phyloP scores from a whole-genome alignment of 2,113 vertebrate genomes.

The Chloropsis cyanopogon region DNA sequence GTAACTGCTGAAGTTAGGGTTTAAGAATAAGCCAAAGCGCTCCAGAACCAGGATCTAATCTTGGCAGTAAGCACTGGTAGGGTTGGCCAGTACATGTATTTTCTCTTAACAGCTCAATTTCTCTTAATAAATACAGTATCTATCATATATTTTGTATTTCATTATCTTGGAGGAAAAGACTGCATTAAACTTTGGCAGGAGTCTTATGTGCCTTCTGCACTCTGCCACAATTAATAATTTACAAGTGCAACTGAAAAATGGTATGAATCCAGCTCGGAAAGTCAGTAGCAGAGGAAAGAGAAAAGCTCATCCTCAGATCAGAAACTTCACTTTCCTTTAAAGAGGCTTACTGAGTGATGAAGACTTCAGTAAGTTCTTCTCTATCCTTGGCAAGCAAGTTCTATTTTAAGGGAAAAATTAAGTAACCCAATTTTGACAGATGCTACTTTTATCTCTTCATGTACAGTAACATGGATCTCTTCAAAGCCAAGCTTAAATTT shows the following conservation, averaged over 20 bases:
- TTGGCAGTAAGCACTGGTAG: not conserved
- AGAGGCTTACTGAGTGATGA: not conserved
- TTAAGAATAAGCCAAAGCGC: not conserved
- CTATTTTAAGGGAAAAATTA: not conserved
- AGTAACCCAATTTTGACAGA: not conserved
- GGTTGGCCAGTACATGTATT: not conserved
- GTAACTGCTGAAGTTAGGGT: not conserved
- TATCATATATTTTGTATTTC: not conserved
- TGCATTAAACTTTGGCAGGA: not conserved
- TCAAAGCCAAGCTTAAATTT: not conserved
- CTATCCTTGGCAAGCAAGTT: not conserved
- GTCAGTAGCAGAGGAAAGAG: not conserved
- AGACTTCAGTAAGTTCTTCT: not conserved
- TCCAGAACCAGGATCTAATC: not conserved
- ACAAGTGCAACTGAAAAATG: not conserved
- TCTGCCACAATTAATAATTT: not conserved
- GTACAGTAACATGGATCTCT: not conserved
- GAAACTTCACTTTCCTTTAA: not conserved
- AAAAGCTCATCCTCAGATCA: slow-evolving; percentile 13
- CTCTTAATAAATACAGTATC: not conserved
- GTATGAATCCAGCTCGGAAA: not conserved
- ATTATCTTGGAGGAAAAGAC: not conserved
- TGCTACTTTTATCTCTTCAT: not conserved
- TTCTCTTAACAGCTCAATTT: not conserved
- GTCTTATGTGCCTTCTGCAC: not conserved